A percentile compares a stretch with the other conserved stretches of the same genome.
phyloP scores from a whole-genome alignment of 2,797 vertebrate species.

The Nannoperca obscura region DNA sequence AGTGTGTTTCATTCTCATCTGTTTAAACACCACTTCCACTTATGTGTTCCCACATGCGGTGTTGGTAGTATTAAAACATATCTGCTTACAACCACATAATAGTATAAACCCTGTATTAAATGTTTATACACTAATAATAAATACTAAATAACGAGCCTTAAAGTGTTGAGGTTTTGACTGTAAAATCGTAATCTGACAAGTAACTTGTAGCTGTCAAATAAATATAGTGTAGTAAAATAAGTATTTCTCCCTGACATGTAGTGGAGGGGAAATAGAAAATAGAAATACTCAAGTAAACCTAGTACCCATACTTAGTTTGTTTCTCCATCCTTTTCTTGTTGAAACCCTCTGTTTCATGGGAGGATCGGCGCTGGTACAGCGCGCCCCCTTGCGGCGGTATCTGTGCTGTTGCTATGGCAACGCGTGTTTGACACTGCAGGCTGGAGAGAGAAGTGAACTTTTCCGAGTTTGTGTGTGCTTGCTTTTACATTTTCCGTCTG shows the following conservation, averaged over 20 bases:
- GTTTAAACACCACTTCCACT: not conserved
- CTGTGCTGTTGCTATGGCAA: slow-evolving; percentile 19
- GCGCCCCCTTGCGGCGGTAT: not conserved
- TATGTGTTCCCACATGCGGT: not conserved
- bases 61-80: not conserved
- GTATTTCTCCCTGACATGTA: no score
- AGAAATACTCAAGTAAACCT: not conserved
- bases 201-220: no score
- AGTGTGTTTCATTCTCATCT: not conserved
- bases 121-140: not conserved
- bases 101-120: no score
- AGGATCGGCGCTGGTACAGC: not conserved
- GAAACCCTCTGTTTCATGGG: not conserved
- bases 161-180: not conserved
- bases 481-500: not conserved
- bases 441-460: not conserved
- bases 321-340: no score
- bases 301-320: not conserved
- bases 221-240: no score
- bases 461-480: not conserved
- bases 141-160: not conserved
- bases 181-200: not conserved
- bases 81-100: not conserved
- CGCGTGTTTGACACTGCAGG: not conserved
- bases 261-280: no score